phyloP scores from a whole-genome alignment of 2,888 invertebrate genomes.

The Strigamia maritima region DNA sequence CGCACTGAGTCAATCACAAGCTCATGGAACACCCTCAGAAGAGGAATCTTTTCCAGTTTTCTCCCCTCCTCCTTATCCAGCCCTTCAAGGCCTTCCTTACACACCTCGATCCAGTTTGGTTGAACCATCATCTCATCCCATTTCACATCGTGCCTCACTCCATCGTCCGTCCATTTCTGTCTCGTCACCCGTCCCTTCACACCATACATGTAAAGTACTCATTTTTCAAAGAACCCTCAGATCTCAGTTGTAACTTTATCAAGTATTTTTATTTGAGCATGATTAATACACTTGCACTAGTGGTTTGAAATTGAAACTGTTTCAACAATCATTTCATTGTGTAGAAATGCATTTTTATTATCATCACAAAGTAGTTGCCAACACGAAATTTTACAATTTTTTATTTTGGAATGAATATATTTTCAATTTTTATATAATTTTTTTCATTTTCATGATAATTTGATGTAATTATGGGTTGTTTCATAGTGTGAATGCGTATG shows the following conservation, averaged over 20 bases:
- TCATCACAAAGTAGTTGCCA: conserved; percentile 8
- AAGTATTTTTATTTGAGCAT: neutral
- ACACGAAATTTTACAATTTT: neutral
- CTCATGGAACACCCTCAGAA: conserved; percentile 45
- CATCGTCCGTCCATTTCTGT: conserved; percentile 70
- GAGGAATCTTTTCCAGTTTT: conserved; percentile 77
- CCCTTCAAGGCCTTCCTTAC: conserved; percentile 40
- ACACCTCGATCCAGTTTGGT: conserved; percentile 41
- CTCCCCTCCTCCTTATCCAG: conserved; percentile 69
- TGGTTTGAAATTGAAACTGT: no score
- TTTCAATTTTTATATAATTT: neutral
- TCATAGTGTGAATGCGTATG: neutral
- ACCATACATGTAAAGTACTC: conserved; percentile 78
- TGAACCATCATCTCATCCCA: conserved; percentile 38
- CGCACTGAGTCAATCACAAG: conserved; percentile 35
- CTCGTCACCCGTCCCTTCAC: conserved; percentile 71
- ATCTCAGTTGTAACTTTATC: neutral
- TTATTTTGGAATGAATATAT: neutral
- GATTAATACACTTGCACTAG: neutral
- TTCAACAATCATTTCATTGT: neutral
- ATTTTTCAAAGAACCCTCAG: neutral
- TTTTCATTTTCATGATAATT: neutral
- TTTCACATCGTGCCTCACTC: conserved; percentile 40
- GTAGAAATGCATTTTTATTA: conserved; percentile 19
- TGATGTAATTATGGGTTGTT: neutral